phyloP scores from a whole-genome alignment of 2,113 vertebrate species.

The Ranitomeya imitator region DNA sequence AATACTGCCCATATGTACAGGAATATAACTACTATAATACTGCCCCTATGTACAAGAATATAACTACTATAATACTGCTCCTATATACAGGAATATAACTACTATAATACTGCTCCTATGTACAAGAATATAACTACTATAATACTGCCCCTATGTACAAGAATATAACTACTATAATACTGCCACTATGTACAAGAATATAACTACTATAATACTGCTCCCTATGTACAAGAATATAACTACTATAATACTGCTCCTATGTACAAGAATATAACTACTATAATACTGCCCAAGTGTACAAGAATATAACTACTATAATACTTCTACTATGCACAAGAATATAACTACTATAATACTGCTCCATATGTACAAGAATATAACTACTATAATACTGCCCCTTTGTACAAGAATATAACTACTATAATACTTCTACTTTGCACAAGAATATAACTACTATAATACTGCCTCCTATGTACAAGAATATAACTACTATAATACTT shows the following conservation, averaged over 20 bases:
- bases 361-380: not conserved
- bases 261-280: not conserved
- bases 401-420: constrained; percentile 1
- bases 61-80: not conserved
- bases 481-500: not conserved
- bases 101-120: not conserved
- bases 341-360: not conserved
- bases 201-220: not conserved
- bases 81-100: not conserved
- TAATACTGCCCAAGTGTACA: not conserved
- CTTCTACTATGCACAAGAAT: not conserved
- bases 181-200: not conserved
- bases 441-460: constrained; percentile 10
- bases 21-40: too few species aligned
- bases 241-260: not conserved
- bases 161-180: not conserved
- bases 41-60: too few species aligned
- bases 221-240: not conserved
- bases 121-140: not conserved
- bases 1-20: too few species aligned
- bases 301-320: not conserved
- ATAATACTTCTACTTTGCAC: not conserved
- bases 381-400: not conserved
- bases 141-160: not conserved
- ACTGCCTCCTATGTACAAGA: too few species aligned